Evolutionary conservation across 2,888 invertebrate species (phyloP), one percentile per base, ranked within the genome.

Genomic region (Cerastoderma edule): DNA sequence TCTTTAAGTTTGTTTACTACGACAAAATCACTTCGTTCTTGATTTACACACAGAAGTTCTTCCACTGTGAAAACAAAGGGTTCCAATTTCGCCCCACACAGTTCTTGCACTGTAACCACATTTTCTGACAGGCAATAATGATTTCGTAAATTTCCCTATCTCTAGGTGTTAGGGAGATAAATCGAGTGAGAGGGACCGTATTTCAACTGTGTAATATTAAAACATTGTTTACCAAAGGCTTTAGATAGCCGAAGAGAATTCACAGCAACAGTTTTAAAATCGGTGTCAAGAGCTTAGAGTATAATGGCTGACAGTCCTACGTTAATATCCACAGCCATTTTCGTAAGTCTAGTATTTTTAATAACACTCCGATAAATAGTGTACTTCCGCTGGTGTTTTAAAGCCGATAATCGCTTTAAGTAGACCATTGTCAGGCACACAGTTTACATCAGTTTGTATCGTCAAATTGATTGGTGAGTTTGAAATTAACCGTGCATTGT

Each of bases 231-330:
- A 66, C 50, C 10, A 4, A 50, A 13, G 50, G 66, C n/a, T 66
- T 66, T 66, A 66, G 66, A 66, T 66, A 66, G 32, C 28, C 50
- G 66, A n/a, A 66, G 66, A 66, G 28, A 30, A 66, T 50, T 66
- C 66, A 33, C 66, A 53, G 66, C 66, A 66, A 66, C 66, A 48
- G 33, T 50, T 50, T 50, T 16, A 50, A 30, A 53, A 66, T 66
- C 53, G 66, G 50, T 50, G 66, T 66, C 22, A 53, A 33, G 65
- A 33, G 66, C 53, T 66, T 66, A 66, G 22, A 10, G 50, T 27
- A 66, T 27, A 66, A 66, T 66, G 53, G 53, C 53, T 33, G 66
- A 32, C 50, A 33, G 53, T 8, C 50, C 33, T 24, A 35, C 22
- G 22, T 60, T 60, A 39, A 60, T 60, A 60, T 39, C 39, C 27